Evolutionary conservation across 2,113 vertebrate species (phyloP).

Genomic region (Cyrtonyx montezumae): DNA sequence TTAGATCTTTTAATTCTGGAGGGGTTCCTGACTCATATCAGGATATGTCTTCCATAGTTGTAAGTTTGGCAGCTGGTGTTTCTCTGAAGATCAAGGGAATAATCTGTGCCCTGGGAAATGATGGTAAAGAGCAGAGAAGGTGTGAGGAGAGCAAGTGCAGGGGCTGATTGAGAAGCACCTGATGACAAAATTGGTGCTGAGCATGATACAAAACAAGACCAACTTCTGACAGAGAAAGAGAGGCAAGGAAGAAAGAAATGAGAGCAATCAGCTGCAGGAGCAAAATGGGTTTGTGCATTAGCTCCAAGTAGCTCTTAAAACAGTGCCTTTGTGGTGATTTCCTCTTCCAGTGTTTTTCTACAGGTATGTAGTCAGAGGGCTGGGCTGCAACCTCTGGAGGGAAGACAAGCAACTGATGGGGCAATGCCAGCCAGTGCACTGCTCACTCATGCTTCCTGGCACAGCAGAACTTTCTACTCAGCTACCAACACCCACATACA

Average conservation of each 20-base stretch:
- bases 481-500: neutral
- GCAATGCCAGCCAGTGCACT: neutral
- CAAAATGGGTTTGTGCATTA: neutral
- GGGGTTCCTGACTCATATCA: neutral
- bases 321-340: fast-evolving
- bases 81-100: neutral
- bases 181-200: neutral
- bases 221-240: neutral
- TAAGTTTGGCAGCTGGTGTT: neutral
- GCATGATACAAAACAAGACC: neutral
- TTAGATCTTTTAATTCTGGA: slow-evolving; percentile 1
- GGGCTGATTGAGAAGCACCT: neutral
- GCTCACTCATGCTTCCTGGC: neutral
- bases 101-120: neutral
- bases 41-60: neutral
- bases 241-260: neutral
- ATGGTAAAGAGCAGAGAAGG: slow-evolving; percentile 31
- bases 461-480: neutral
- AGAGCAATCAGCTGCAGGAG: neutral
- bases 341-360: neutral
- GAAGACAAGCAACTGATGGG: neutral
- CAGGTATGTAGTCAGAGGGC: neutral
- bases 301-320: neutral
- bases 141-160: neutral
- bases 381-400: neutral